Conservation (phyloP, 2,797 vertebrate genomes). For the Coregonus sp. region DNA sequence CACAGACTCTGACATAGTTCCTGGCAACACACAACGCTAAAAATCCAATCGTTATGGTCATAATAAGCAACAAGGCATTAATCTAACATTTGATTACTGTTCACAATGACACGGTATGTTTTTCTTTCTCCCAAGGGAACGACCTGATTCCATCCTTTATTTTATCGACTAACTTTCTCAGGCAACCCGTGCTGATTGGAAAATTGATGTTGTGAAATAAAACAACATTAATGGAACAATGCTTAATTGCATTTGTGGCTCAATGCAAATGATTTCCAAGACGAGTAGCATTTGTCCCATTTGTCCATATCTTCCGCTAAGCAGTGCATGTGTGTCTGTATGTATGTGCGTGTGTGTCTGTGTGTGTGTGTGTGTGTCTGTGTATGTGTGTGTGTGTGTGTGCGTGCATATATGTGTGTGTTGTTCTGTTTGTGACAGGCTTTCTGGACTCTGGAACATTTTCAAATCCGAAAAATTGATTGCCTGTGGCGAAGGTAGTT, state of each 20-base stretch:
- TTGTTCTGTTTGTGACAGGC: neutral
- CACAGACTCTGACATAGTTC: slow-evolving; percentile 17
- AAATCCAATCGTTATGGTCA: slow-evolving; percentile 19
- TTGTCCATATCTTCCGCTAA: neutral
- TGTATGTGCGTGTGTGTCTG: no score
- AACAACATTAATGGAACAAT: slow-evolving; percentile 49
- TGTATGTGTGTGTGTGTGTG: no score
- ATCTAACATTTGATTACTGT: slow-evolving; percentile 44
- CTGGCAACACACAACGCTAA: neutral
- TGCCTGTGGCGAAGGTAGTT: slow-evolving; percentile 18
- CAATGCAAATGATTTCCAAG: slow-evolving; percentile 23
- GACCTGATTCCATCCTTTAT: slow-evolving; percentile 50
- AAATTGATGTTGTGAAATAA: slow-evolving; percentile 64
- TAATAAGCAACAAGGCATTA: slow-evolving; percentile 24
- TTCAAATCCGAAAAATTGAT: neutral
- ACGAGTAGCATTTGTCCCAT: neutral
- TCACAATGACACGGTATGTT: slow-evolving; percentile 9
- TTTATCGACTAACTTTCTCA: slow-evolving; percentile 54
- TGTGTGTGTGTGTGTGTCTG: neutral
- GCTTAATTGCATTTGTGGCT: slow-evolving; percentile 54
- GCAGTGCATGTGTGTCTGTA: neutral
- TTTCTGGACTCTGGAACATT: neutral
- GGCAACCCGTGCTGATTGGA: slow-evolving; percentile 59
- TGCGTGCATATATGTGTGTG: neutral
- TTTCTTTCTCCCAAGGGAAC: slow-evolving; percentile 15